Evolutionary conservation across 2,113 vertebrate genomes (phyloP), one percentile per base, ranked within the genome.

Genomic region (Arothron firmamentum): DNA sequence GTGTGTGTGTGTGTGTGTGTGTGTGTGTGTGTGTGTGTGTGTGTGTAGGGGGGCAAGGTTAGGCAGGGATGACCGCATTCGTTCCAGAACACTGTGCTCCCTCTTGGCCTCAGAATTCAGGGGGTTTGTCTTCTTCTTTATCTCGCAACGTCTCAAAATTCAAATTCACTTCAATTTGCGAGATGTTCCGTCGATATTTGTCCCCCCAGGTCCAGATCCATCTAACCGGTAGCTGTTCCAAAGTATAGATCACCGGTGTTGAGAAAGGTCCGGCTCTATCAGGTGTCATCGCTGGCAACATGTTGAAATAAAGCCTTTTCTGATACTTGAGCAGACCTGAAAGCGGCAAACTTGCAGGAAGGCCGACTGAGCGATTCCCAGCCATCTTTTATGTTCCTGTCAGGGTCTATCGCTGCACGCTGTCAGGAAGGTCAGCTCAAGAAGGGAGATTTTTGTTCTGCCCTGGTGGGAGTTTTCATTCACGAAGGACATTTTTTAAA

Each of bases 291-390:
- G 62, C 34, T 69, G 31, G 80, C 70, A 70, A 67, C 72, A 51
- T 83, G 78, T 77, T 57, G 51, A 16, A 47, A 47, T n/a, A n/a
- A 47, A 47, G 45, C 15, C n/a, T 17, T n/a, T 47, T 47, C 74
- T 72, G 87, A 87, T 75, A 89, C 84, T 66, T 51, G 89, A 90
- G 89, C 88, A 75, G 82, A 66, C 63, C 70, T 74, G 65, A 42
- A 3, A 79, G 77, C 83, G 80, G 80, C 75, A 79, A 80, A 77
- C 85, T 90, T 90, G 89, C 90, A 89, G 90, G 88, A 91, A 92
- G 77, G 74, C 54, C 76, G 89, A 89, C 90, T 89, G 90, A 90
- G 87, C 84, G 78, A 43, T 61, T 72, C 67, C 70, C 64, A 55
- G 9, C 72, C 56, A 59, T 82, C 70, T 84, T 49, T 72, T 67